Evolutionary conservation across 2,888 invertebrate species (phyloP), one percentile per base, ranked within the genome.

Genomic region (Dasysyrphus albostriatus): DNA sequence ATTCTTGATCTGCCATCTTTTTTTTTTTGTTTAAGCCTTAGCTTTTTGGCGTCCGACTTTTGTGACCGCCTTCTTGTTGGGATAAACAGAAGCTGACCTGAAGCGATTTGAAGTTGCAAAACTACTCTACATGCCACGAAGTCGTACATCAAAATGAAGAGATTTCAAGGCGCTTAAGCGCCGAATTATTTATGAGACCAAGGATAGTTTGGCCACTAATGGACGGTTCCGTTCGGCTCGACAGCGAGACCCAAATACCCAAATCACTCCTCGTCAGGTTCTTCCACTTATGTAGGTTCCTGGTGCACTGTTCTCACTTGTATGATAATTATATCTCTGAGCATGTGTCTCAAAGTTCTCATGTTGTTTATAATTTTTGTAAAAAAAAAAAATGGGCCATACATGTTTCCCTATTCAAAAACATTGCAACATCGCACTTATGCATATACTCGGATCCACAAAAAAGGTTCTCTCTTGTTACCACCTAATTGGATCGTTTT

Each of bases 401-500:
- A 51, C 5, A 8, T 54, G 1, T 54, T 54, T 29, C 12, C 29
- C 14, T n/a, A 32, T 54, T 51, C 19, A 51, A 12, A 29, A 51
- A 29, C 29, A 29, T 54, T 54, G n/a, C 54, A 29, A 54, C 54
- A 54, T 29, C 2, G 3, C 14, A 14, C 29, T 29, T 51, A 49
- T 6, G 24, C 5, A 24, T 51, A 8, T 24, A 5, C 4, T 19
- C 4, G 54, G 34, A 61, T 72, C 16, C 29, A 37, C 51, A 44
- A 37, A 63, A 42, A 61, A 51, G 59, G 63, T 73, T 49, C 67
- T 56, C 58, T 63, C 58, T 74, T 79, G 79, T 83, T 83, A 56
- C 73, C 83, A 83, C 83, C 83, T 83, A 83, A 83, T 79, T 83
- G 83, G 83, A 83, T 79, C 83, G 74, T 79, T 83, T 79, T 79